Conservation (phyloP, 2,888 invertebrate species). For the Leucozona laternaria region DNA sequence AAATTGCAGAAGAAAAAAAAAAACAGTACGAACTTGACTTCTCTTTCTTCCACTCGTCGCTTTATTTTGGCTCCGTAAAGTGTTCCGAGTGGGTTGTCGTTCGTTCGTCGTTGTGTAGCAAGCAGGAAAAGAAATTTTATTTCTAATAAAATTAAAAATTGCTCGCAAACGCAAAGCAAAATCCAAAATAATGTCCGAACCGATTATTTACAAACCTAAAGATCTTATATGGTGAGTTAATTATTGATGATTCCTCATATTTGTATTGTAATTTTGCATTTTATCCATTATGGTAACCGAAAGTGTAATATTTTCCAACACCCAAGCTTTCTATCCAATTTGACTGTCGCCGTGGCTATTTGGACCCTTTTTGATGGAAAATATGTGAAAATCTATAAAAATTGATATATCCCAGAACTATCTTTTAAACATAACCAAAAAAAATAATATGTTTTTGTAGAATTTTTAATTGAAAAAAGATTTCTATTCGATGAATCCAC, state of each 20-base stretch:
- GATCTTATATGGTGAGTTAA: conserved; percentile 82
- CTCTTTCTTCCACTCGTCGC: conserved; percentile 6
- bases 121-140: conserved; percentile 27
- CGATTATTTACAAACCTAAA: conserved; percentile 81
- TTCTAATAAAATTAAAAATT: conserved; percentile 60
- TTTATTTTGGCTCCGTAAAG: conserved; percentile 27
- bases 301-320: conserved; percentile 2
- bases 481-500: neutral
- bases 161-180: conserved; percentile 71
- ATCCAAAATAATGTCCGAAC: conserved; percentile 77
- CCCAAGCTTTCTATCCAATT: conserved; percentile 59
- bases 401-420: neutral
- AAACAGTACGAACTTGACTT: neutral
- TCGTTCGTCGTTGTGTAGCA: conserved; percentile 14
- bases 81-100: conserved; percentile 29
- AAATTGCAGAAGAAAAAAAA: neutral
- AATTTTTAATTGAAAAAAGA: neutral
- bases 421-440: neutral
- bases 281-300: conserved; percentile 48
- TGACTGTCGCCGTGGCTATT: conserved; percentile 67
- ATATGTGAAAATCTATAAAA: neutral
- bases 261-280: neutral
- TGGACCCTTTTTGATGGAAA: conserved; percentile 10
- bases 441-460: neutral
- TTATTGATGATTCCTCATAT: neutral